Base-by-base conservation (phyloP, 2,797 vertebrate species). In the Anguilla marmorata region DNA sequence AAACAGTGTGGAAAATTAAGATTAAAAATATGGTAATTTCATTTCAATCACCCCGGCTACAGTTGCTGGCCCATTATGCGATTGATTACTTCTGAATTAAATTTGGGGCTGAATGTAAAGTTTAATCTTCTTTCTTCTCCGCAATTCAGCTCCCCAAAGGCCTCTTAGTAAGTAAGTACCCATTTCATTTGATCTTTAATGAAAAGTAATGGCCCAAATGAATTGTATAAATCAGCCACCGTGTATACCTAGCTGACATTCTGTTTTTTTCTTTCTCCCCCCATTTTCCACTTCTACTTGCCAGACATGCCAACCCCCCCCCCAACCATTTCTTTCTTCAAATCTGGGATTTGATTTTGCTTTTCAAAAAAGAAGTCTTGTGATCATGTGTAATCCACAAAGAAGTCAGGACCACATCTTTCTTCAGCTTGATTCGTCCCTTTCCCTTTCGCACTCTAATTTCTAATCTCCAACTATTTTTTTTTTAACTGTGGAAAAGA, bases 21-120 rank as follows among this genome's bases (percentile, higher is more conserved):
- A 99, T 99, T 99, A 99, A 99, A 99, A 99, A 99, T 99, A 99
- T 99, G 99, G 98, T 99, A 99, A 99, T 99, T 99, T 98, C 98
- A 98, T 99, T 99, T 99, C 98, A 99, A 99, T 99, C 99, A 99
- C 97, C 98, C 94, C 95, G 96, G 97, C 99, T 98, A 99, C 98
- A 99, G 98, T 99, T 97, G 98, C 98, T 97, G 97, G 97, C 97
- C 98, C 98, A 99, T 99, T 99, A 99, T 99, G 98, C 98, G 97
- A 99, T 99, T 99, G 98, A 99, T 99, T 99, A 99, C 99, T 99
- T 99, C 98, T 99, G 99, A 99, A 99, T 99, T 99, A 99, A 99
- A 99, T 99, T 99, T 99, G 98, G 98, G 98, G 97, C 97, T 99
- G 98, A 99, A 99, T 99, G 99, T 99, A 99, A 99, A 99, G 98